Percentiles rank a stretch among this genome's conserved stretches.
Conservation (phyloP, 2,888 invertebrate species). For the Drosophila ezoana region DNA sequence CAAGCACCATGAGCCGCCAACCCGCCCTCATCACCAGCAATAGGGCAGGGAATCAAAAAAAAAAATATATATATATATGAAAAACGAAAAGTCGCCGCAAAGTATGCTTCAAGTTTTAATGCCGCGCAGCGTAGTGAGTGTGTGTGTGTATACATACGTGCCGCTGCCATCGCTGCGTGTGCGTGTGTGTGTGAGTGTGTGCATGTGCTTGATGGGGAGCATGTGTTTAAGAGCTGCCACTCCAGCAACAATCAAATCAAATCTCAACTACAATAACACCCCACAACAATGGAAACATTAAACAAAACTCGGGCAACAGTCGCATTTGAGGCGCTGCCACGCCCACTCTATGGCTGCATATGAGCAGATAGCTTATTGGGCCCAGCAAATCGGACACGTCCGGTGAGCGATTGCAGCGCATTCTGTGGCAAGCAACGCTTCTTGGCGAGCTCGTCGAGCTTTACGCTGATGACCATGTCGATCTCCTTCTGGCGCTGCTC, state of each 20-base stretch:
- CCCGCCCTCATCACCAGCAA: not conserved
- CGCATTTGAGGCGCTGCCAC: not conserved
- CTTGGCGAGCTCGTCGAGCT: slow-evolving; percentile 57
- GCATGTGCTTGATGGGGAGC: slow-evolving; percentile 4
- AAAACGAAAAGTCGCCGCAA: slow-evolving; percentile 42
- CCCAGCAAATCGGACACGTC: slow-evolving; percentile 44
- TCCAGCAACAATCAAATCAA: slow-evolving; percentile 15
- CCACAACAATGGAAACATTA: not conserved
- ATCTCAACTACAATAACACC: slow-evolving; percentile 17
- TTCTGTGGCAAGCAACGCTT: slow-evolving; percentile 53
- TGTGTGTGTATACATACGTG: not conserved
- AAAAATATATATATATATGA: not conserved
- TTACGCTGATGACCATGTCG: slow-evolving; percentile 67
- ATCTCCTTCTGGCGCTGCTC: slow-evolving; percentile 59
- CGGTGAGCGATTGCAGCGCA: slow-evolving; percentile 46
- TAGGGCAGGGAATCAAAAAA: not conserved
- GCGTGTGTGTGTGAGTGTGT: slow-evolving; percentile 5
- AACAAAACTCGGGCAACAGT: not conserved
- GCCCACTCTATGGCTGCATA: slow-evolving; percentile 8
- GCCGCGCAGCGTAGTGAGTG: slow-evolving; percentile 11
- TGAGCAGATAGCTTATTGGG: slow-evolving; percentile 36
- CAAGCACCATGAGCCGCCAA: not conserved
- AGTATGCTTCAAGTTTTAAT: slow-evolving; percentile 63
- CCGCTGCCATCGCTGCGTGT: slow-evolving; percentile 4
- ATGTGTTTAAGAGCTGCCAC: slow-evolving; percentile 22